These are phyloP conservation scores for Thaumetopoea pityocampa DNA, from an alignment of 1,140 invertebrate species.

Conservation along the genomic window DNA sequence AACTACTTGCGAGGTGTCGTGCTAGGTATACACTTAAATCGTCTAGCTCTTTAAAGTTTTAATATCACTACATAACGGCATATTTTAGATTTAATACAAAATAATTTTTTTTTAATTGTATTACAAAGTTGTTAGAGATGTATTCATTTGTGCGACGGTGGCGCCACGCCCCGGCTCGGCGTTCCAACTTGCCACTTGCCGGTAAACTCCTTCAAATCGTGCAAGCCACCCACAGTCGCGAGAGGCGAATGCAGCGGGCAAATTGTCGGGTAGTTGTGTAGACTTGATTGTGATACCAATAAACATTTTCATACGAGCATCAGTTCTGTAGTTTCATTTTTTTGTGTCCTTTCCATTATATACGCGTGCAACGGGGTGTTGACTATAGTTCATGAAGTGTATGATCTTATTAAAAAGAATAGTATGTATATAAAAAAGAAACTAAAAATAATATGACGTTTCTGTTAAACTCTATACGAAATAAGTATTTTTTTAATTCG, in stretches of 20 bases:
- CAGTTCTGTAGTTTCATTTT: constrained; percentile 58
- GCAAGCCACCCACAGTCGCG: constrained; percentile 54
- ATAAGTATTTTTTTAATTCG: too few relatives aligned
- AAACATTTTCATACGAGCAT: constrained; percentile 76
- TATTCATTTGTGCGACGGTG: constrained; percentile 38
- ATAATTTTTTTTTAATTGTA: constrained; percentile 37
- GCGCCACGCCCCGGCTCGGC: constrained; percentile 30
- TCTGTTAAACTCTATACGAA: too few relatives aligned
- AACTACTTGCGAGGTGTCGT: constrained; percentile 40
- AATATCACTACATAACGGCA: constrained; percentile 51
- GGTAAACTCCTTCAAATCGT: constrained; percentile 45
- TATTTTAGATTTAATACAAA: constrained; percentile 47
- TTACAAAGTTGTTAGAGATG: constrained; percentile 39
- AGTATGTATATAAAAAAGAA: too few relatives aligned
- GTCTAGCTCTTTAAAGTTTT: constrained; percentile 43
- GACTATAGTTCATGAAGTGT: too few relatives aligned
- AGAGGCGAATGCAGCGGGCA: constrained; percentile 59
- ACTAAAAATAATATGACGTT: too few relatives aligned
- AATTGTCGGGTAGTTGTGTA: constrained; percentile 69
- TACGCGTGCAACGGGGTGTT: too few relatives aligned
- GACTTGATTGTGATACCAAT: constrained; percentile 75
- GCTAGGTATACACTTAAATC: constrained; percentile 39
- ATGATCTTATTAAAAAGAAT: too few relatives aligned
- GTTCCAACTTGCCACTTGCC: constrained; percentile 37
- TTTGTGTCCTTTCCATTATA: too few relatives aligned